Base-by-base conservation (phyloP, 2,113 vertebrate genomes). In the Pelodiscus sinensis region DNA sequence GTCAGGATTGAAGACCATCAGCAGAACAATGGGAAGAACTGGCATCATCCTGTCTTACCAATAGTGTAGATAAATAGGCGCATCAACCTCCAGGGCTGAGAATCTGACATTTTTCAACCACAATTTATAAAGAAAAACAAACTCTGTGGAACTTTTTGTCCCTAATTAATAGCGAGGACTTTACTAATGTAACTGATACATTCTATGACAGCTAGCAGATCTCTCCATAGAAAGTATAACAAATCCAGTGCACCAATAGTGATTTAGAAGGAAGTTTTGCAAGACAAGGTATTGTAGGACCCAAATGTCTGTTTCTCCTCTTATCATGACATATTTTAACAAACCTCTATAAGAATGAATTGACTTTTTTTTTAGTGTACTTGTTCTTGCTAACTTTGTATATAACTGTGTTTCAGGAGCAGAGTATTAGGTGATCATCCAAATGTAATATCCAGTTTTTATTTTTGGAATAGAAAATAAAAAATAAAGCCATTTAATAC, bases 111-210 rank as follows among this genome's bases (percentile, higher is more conserved):
- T 95, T 95, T 91, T 95, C 86, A 95, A 86, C 90, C 93, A 82
- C 90, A 94, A 62, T 94, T 94, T 94, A 82, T 96, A 77, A 79
- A 11, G 4, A 13, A n/a, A 5, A 75, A 90, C 83, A 84, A 80
- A 44, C 80, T 86, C 91, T 92, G 92, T 96, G 84, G 82, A 90
- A 87, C 31, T 86, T 88, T 94, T 94, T 94, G 90, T 86, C 3
- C 0, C 91, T 95, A 94, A 95, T 95, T 96, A 93, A 91, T 93
- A 90, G 82, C 95, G 92, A 95, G 94, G 91, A 84, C 83, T 95
- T 93, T 87, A 89, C 73, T 93, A 94, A 95, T 86, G 86, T 93
- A 91, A 94, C 94, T 94, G 88, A 1, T 84, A 88, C 90, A 93
- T 95, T 86, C 80, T 54, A 35, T 87, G 90, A 90, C 91, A 95